These are phyloP conservation scores for Brachyptera putata DNA, from an alignment of 2,888 invertebrate species.

Conservation along the genomic window DNA sequence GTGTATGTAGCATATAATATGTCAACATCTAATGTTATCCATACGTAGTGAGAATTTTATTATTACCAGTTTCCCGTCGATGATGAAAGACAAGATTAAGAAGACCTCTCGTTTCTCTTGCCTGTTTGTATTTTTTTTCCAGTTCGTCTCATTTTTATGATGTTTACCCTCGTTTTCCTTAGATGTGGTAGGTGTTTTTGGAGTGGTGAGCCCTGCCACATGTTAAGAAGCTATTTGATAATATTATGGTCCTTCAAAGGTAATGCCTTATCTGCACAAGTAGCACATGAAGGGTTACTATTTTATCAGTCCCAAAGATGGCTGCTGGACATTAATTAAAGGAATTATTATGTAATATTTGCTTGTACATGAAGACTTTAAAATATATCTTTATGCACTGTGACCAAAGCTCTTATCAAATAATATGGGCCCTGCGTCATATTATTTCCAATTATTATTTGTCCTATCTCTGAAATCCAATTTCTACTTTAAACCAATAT, in stretches of 20 bases:
- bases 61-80: too few relatives aligned
- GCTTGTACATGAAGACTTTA: slow-evolving; percentile 74
- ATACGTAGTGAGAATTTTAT: slow-evolving; percentile 24
- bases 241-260: slow-evolving; percentile 30
- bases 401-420: slow-evolving; percentile 37
- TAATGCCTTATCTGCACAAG: slow-evolving; percentile 34
- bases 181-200: neutral
- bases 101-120: slow-evolving; percentile 19
- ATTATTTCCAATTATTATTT: neutral
- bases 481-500: too few relatives aligned
- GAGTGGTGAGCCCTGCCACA: neutral
- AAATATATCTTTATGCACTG: slow-evolving; percentile 73
- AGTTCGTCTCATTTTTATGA: neutral
- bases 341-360: slow-evolving; percentile 64
- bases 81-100: too few relatives aligned
- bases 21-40: slow-evolving; percentile 25
- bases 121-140: slow-evolving; percentile 3
- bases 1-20: slow-evolving; percentile 3
- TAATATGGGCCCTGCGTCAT: neutral
- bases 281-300: slow-evolving; percentile 31
- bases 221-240: neutral
- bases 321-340: slow-evolving; percentile 46
- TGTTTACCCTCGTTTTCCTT: neutral
- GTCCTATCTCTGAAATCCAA: too few relatives aligned
- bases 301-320: slow-evolving; percentile 36